Conservation (phyloP, 2,888 invertebrate genomes). For the Spicauda simplicius region DNA sequence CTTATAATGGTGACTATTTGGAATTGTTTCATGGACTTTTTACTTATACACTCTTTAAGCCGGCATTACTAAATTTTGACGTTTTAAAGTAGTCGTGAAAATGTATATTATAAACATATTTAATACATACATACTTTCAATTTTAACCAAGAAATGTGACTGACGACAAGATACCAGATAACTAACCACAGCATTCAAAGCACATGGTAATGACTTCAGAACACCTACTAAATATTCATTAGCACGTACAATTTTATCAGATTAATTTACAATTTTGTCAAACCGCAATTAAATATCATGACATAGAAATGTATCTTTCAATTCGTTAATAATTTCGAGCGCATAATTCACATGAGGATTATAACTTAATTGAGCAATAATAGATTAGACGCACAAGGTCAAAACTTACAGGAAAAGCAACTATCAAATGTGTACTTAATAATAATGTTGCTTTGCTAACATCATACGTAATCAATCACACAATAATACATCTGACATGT, state of each 20-base stretch:
- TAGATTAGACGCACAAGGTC: slow-evolving; percentile 32
- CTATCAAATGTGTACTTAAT: slow-evolving; percentile 24
- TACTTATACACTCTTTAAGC: too few relatives aligned
- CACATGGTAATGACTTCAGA: background rate
- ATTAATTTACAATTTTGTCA: background rate
- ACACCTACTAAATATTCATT: background rate
- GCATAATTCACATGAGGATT: slow-evolving; percentile 2
- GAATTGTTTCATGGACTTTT: too few relatives aligned
- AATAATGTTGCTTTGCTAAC: slow-evolving; percentile 39
- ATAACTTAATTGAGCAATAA: slow-evolving; percentile 24
- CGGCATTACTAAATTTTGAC: too few relatives aligned
- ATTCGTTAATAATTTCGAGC: background rate
- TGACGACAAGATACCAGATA: background rate
- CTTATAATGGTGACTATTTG: too few relatives aligned
- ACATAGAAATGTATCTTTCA: background rate
- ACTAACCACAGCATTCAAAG: background rate
- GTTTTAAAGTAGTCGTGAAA: too few relatives aligned
- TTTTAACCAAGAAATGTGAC: background rate
- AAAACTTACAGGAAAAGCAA: slow-evolving; percentile 28
- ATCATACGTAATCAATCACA: slow-evolving; percentile 47
- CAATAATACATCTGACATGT: slow-evolving; percentile 47
- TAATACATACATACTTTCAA: too few relatives aligned
- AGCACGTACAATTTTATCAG: background rate
- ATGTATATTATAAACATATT: too few relatives aligned
- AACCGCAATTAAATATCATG: background rate